A percentile compares a stretch with the other conserved stretches of the same genome.
These are phyloP conservation scores for Psix sp. DNA, from an alignment of 1,140 invertebrate species.

Conservation along the genomic window DNA sequence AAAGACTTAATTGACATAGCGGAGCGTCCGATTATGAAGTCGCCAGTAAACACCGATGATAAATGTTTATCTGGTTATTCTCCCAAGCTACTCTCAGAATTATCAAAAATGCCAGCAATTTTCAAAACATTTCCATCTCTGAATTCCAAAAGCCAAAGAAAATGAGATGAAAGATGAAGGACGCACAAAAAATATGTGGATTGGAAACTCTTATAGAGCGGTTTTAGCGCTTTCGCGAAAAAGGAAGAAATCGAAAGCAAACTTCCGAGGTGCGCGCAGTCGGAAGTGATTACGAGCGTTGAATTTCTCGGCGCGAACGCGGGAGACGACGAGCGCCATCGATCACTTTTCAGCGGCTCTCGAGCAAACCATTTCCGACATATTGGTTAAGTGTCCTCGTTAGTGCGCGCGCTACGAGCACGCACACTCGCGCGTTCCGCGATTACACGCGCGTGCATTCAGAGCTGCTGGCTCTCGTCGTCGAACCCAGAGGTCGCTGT, in stretches of 20 bases:
- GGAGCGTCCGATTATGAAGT: slow-evolving; percentile 1
- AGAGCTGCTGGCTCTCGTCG: slow-evolving; percentile 31
- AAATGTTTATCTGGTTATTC: too few species aligned
- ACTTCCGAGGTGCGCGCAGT: slow-evolving; percentile 42
- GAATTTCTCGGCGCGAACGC: slow-evolving; percentile 60
- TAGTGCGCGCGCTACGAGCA: slow-evolving; percentile 25
- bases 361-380: slow-evolving; percentile 57
- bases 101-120: too few species aligned
- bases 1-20: slow-evolving; percentile 10
- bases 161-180: slow-evolving; percentile 2
- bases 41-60: not conserved
- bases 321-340: slow-evolving; percentile 55
- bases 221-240: slow-evolving; percentile 34
- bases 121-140: too few species aligned
- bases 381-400: slow-evolving; percentile 49
- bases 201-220: slow-evolving; percentile 46
- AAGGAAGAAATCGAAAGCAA: slow-evolving; percentile 52
- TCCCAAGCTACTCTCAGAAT: too few species aligned
- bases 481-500: slow-evolving; percentile 33
- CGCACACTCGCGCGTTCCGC: slow-evolving; percentile 1
- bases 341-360: slow-evolving; percentile 63
- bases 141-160: not conserved
- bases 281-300: slow-evolving; percentile 66
- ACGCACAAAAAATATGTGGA: slow-evolving; percentile 28
- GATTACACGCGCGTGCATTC: too few species aligned